Evolutionary conservation across 2,888 invertebrate genomes (phyloP).

Genomic region (Apamea monoglypha): DNA sequence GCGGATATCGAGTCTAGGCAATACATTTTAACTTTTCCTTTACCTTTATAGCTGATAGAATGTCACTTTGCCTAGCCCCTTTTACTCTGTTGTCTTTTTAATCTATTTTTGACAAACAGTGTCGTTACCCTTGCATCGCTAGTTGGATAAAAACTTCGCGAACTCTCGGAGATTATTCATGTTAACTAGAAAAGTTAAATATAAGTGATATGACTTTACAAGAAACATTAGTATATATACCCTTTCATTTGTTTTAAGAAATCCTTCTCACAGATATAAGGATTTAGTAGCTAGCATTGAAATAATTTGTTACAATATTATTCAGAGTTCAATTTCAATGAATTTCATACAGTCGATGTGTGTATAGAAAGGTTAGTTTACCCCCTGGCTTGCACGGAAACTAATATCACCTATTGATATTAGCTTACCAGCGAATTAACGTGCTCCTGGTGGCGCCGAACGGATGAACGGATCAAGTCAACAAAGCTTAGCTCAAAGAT

Average conservation of each 20-base stretch:
- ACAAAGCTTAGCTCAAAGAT: slow-evolving; percentile 32
- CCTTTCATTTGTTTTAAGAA: too few species aligned
- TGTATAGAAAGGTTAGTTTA: slow-evolving; percentile 4
- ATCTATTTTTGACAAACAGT: neutral
- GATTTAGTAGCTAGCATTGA: neutral
- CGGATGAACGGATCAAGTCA: slow-evolving; percentile 25
- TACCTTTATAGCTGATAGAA: neutral
- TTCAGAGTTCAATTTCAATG: neutral
- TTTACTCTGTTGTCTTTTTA: too few species aligned
- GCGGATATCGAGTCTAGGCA: too few species aligned
- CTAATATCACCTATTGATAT: slow-evolving; percentile 26
- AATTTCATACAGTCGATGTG: neutral
- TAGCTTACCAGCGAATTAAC: slow-evolving; percentile 38
- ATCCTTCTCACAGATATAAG: too few species aligned
- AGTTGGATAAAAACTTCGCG: neutral
- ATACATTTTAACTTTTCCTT: neutral
- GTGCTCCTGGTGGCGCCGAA: slow-evolving; percentile 10
- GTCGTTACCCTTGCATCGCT: neutral
- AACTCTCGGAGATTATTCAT: neutral
- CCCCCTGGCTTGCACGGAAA: neutral
- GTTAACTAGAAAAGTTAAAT: too few species aligned
- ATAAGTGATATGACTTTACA: neutral
- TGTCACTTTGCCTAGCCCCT: neutral
- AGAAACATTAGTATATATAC: neutral
- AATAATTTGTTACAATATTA: neutral